Evolutionary conservation across 2,797 vertebrate genomes (phyloP).

Genomic region (Phataginus tetradactyla): DNA sequence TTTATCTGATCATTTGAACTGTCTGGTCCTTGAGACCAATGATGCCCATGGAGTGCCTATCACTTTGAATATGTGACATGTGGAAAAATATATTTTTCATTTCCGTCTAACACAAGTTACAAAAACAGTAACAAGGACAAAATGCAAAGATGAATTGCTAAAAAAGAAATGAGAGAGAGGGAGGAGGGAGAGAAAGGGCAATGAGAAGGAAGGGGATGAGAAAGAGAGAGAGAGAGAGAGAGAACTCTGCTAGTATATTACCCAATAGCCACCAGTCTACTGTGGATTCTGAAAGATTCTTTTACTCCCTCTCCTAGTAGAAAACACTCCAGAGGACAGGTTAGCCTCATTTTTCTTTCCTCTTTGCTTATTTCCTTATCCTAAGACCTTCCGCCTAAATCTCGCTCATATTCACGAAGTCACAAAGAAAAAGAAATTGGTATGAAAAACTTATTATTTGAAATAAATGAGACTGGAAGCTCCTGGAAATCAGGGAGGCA

Average conservation of each 20-base stretch:
- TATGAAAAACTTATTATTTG: constrained; percentile 39
- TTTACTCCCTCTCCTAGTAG: neutral
- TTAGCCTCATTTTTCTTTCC: neutral
- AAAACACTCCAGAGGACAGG: neutral
- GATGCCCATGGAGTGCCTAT: constrained; percentile 1
- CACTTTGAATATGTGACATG: constrained; percentile 52
- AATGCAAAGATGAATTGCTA: constrained; percentile 38
- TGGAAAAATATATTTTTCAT: constrained; percentile 68
- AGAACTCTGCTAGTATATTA: neutral
- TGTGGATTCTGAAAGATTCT: neutral
- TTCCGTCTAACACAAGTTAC: constrained; percentile 3
- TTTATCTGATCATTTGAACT: constrained; percentile 57
- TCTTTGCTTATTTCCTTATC: neutral
- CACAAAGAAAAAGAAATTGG: constrained; percentile 13
- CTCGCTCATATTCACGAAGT: neutral
- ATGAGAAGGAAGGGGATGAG: neutral
- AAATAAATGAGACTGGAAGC: constrained; percentile 15
- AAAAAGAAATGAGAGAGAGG: neutral
- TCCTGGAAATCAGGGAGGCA: neutral
- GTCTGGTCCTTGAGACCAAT: constrained; percentile 59
- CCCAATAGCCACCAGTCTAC: neutral
- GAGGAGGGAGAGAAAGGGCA: neutral
- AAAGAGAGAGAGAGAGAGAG: neutral
- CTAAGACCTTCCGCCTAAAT: neutral
- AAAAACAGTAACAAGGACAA: constrained; percentile 61